These are phyloP conservation scores for Hiodon alosoides DNA, from an alignment of 2,113 vertebrate genomes.

Conservation along the genomic window DNA sequence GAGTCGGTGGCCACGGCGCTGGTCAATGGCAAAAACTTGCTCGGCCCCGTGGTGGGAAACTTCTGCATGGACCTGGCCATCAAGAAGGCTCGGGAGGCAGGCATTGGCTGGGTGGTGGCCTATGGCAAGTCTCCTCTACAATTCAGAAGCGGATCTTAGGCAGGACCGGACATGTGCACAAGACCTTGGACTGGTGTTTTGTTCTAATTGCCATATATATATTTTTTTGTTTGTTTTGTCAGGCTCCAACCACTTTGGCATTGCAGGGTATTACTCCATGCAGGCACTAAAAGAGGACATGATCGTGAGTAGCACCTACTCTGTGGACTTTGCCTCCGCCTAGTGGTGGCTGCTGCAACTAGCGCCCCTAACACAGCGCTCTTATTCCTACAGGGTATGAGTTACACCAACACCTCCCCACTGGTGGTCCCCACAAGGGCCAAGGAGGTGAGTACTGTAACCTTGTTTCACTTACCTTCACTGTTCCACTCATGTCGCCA, in stretches of 20 bases:
- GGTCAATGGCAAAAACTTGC: slow-evolving; percentile 62
- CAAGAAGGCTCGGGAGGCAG: slow-evolving; percentile 58
- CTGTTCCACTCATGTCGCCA: background rate
- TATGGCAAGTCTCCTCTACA: slow-evolving; percentile 42
- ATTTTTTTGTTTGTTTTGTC: slow-evolving; percentile 15
- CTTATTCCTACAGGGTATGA: slow-evolving; percentile 56
- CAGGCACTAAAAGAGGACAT: slow-evolving; percentile 63
- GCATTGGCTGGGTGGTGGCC: slow-evolving; percentile 69
- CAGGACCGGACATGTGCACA: background rate
- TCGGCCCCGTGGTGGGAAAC: slow-evolving; percentile 69
- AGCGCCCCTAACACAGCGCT: background rate
- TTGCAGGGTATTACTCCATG: slow-evolving; percentile 64
- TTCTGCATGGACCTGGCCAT: slow-evolving; percentile 69
- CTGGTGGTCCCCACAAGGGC: slow-evolving; percentile 63
- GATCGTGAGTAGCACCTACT: slow-evolving; percentile 57
- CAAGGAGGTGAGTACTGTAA: slow-evolving; percentile 48
- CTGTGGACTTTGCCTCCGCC: slow-evolving; percentile 8
- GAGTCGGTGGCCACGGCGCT: slow-evolving; percentile 60
- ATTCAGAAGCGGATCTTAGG: background rate
- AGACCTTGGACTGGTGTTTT: background rate
- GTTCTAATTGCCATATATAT: background rate
- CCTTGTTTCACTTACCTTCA: background rate
- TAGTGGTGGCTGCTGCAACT: slow-evolving; percentile 5
- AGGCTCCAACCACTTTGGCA: slow-evolving; percentile 71
- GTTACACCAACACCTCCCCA: slow-evolving; percentile 67